Percentiles rank a stretch among this genome's conserved stretches.
These are phyloP conservation scores for Tachina grossa DNA, from an alignment of 2,888 invertebrate species.

Conservation along the genomic window DNA sequence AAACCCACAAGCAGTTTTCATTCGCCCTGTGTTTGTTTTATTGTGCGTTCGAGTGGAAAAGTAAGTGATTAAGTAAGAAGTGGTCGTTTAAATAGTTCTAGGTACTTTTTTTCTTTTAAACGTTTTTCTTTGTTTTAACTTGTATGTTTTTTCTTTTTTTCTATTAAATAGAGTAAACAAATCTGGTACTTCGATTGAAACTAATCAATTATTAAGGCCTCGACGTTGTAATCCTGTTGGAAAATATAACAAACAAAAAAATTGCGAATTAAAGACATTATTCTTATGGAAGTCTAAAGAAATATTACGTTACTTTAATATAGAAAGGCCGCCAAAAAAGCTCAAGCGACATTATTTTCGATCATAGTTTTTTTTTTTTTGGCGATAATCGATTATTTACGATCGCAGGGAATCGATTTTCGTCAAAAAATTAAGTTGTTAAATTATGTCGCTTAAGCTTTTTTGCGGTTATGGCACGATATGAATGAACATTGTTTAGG, in stretches of 20 bases:
- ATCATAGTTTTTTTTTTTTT: too few relatives aligned
- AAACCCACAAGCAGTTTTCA: slow-evolving; percentile 23
- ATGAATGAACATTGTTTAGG: too few relatives aligned
- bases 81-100: not conserved
- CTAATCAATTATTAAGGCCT: slow-evolving; percentile 64
- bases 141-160: not conserved
- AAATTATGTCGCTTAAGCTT: too few relatives aligned
- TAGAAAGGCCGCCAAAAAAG: too few relatives aligned
- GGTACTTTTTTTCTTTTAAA: slow-evolving; percentile 18
- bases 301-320: not conserved
- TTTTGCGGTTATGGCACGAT: too few relatives aligned
- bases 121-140: not conserved
- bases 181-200: slow-evolving; percentile 43
- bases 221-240: slow-evolving; percentile 41
- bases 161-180: slow-evolving; percentile 32
- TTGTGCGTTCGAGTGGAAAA: slow-evolving; percentile 13
- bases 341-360: too few relatives aligned
- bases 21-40: not conserved
- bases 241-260: not conserved
- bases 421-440: too few relatives aligned
- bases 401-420: too few relatives aligned
- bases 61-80: not conserved
- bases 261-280: not conserved
- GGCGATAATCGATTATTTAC: too few relatives aligned
- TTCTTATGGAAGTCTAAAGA: not conserved